Evolutionary conservation across 1,140 invertebrate species (phyloP).

Genomic region (Formica exsecta): DNA sequence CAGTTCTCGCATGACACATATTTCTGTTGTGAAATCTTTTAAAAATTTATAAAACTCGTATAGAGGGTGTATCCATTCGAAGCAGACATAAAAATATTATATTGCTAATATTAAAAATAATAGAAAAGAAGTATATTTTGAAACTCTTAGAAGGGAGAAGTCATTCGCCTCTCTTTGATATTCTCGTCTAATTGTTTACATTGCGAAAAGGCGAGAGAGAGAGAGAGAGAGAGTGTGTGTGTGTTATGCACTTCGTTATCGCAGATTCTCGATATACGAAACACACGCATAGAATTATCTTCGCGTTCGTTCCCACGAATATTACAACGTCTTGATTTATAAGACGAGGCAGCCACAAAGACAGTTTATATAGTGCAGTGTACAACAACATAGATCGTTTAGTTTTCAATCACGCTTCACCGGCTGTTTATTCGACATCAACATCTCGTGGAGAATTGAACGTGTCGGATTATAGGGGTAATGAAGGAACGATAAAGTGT

Average conservation of each 20-base stretch:
- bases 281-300: conserved; percentile 9
- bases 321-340: conserved; percentile 28
- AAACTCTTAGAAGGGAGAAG: too few relatives aligned
- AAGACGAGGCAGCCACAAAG: background rate
- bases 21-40: background rate
- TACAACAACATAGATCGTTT: conserved; percentile 14
- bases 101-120: too few relatives aligned
- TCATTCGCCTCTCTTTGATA: too few relatives aligned
- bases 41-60: background rate
- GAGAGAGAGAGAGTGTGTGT: too few relatives aligned
- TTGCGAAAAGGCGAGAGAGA: background rate
- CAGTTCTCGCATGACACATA: background rate
- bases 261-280: background rate
- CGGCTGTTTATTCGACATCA: conserved; percentile 35
- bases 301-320: conserved; percentile 25
- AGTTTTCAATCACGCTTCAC: conserved; percentile 27
- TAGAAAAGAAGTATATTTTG: too few relatives aligned
- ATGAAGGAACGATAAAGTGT: conserved; percentile 7
- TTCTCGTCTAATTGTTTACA: background rate
- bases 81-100: too few relatives aligned
- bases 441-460: background rate
- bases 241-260: background rate
- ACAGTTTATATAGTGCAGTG: background rate
- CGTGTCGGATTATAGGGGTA: conserved; percentile 20
- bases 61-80: too few relatives aligned